Evolutionary conservation across 2,888 invertebrate species (phyloP).

Genomic region (Acanthococcus lagerstroemiae): DNA sequence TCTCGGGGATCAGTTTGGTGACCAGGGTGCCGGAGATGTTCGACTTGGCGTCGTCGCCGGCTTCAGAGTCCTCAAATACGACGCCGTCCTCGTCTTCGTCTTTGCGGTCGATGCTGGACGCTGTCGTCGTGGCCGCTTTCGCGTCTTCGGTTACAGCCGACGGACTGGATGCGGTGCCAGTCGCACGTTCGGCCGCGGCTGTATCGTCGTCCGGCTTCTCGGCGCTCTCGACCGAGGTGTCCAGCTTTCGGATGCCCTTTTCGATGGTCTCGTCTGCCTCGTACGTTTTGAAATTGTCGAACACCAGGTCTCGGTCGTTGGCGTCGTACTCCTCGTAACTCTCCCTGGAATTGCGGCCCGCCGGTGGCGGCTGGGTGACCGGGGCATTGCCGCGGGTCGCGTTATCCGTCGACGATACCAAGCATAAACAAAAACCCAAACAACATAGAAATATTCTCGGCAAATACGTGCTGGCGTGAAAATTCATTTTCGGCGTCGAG

Average conservation of each 20-base stretch:
- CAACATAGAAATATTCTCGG: constrained; percentile 11
- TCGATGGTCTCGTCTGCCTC: constrained; percentile 9
- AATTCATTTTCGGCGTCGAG: constrained; percentile 1
- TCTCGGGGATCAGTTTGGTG: constrained; percentile 20
- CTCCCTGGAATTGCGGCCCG: background rate
- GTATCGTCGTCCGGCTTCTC: background rate
- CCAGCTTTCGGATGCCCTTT: constrained; percentile 18
- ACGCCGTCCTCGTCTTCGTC: constrained; percentile 3
- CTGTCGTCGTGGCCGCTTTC: background rate
- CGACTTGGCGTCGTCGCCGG: background rate
- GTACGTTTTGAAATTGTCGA: background rate
- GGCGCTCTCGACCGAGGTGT: background rate
- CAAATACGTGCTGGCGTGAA: constrained; percentile 1
- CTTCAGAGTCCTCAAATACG: constrained; percentile 7
- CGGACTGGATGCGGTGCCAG: background rate
- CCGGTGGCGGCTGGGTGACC: background rate
- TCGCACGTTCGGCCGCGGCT: background rate
- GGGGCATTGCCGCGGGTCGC: background rate
- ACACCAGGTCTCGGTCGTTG: background rate
- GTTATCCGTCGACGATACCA: constrained; percentile 1
- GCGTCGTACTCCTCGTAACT: constrained; percentile 23
- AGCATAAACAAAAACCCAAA: constrained; percentile 9
- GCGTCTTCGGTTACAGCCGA: background rate
- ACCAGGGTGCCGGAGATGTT: constrained; percentile 13
- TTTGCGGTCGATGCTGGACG: background rate